These are phyloP conservation scores for Patiria miniata DNA, from an alignment of 35 echinoderm and acorn worm species.

Conservation along the genomic window DNA sequence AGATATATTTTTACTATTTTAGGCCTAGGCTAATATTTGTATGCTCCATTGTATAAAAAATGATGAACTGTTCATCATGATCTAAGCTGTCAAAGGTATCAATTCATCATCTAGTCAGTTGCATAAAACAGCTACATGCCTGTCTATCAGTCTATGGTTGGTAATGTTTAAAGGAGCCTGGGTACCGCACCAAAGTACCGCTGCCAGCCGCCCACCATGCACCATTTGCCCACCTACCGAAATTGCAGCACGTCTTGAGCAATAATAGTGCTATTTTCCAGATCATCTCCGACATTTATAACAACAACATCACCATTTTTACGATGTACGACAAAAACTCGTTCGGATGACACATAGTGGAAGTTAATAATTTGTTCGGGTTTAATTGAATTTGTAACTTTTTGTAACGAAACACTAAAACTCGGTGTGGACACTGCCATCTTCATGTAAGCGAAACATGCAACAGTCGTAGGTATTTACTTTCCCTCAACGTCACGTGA, in stretches of 20 bases:
- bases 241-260: not conserved
- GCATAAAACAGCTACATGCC: not conserved
- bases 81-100: not conserved
- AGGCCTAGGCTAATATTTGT: no score
- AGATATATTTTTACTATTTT: no score
- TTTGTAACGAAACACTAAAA: not conserved
- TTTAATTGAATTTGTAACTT: conserved; percentile 11
- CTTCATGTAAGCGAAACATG: not conserved
- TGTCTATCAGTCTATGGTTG: not conserved
- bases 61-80: not conserved
- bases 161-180: no score
- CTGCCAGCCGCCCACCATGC: not conserved
- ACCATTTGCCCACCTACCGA: not conserved
- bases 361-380: not conserved
- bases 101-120: not conserved
- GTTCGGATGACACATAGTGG: conserved; percentile 8
- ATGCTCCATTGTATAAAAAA: not conserved
- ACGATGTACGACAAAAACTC: conserved; percentile 1
- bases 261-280: not conserved
- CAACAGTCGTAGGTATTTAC: no score
- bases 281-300: not conserved
- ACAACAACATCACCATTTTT: conserved; percentile 4
- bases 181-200: not conserved
- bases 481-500: no score
- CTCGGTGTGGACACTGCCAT: not conserved